Conservation (phyloP, 2,888 invertebrate species). For the Phanerotoma sp. region DNA sequence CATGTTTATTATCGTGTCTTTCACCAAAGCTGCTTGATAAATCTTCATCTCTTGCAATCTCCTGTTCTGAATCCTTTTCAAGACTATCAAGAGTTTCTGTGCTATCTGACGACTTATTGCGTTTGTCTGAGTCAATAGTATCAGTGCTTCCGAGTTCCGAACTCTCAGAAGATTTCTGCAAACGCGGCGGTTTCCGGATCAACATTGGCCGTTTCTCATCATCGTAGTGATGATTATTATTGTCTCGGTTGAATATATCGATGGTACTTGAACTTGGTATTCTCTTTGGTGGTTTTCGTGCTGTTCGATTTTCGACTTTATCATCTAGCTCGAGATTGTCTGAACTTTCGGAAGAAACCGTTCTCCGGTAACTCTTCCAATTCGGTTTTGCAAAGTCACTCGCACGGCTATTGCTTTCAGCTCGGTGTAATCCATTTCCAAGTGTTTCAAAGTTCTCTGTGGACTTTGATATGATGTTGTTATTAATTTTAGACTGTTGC, state of each 20-base stretch:
- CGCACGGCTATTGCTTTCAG: constrained; percentile 30
- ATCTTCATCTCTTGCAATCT: constrained; percentile 46
- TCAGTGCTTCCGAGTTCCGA: constrained; percentile 55
- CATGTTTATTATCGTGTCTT: constrained; percentile 46
- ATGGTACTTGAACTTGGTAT: constrained; percentile 44
- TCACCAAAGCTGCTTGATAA: constrained; percentile 40
- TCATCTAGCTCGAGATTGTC: constrained; percentile 52
- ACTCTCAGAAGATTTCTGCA: constrained; percentile 54
- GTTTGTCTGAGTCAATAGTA: constrained; percentile 51
- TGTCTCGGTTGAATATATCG: constrained; percentile 38
- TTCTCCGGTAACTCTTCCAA: constrained; percentile 40
- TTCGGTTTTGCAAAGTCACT: constrained; percentile 27
- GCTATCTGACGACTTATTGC: constrained; percentile 52
- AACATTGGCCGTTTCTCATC: constrained; percentile 39
- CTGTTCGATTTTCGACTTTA: constrained; percentile 44
- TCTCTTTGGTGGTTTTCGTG: constrained; percentile 45
- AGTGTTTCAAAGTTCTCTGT: constrained; percentile 48
- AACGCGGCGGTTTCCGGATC: constrained; percentile 40
- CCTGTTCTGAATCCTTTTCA: constrained; percentile 50
- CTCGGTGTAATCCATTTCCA: constrained; percentile 31
- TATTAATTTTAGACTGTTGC: constrained; percentile 34
- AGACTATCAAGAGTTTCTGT: constrained; percentile 54
- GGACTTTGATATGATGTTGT: constrained; percentile 45
- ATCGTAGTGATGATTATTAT: constrained; percentile 27
- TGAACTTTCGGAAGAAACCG: constrained; percentile 50